Evolutionary conservation across 2,888 invertebrate genomes (phyloP).

Genomic region (Oscheius sp.): DNA sequence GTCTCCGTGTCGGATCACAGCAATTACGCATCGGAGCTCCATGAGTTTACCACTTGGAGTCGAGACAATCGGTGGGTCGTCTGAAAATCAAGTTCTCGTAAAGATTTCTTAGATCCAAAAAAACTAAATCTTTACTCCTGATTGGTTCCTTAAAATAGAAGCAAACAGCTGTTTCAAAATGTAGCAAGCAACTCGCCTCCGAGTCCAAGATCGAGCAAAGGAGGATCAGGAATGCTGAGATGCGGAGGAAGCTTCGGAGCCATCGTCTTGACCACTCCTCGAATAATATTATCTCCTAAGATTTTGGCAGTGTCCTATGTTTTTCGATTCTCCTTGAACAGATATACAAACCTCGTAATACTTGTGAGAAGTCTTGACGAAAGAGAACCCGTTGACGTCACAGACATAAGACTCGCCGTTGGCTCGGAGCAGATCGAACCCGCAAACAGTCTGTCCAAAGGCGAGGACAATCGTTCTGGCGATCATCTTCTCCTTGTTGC

Average conservation of each 20-base stretch:
- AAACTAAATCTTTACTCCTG: no score
- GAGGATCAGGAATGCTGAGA: slow-evolving; percentile 26
- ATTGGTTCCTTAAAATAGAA: no score
- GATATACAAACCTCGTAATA: slow-evolving; percentile 84
- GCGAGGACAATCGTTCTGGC: slow-evolving; percentile 91
- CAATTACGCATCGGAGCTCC: slow-evolving; percentile 92
- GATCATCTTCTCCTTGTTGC: slow-evolving; percentile 95
- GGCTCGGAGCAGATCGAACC: slow-evolving; percentile 94
- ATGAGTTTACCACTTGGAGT: slow-evolving; percentile 98
- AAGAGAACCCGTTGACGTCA: slow-evolving; percentile 99
- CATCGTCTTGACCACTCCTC: slow-evolving; percentile 82
- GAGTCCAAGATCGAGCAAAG: slow-evolving; percentile 58
- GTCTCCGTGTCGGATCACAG: slow-evolving; percentile 96
- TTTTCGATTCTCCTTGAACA: neutral
- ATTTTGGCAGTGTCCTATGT: slow-evolving; percentile 92
- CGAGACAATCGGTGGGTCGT: slow-evolving; percentile 96
- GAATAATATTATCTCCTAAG: slow-evolving; percentile 94
- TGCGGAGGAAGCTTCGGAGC: neutral
- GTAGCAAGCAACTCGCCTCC: slow-evolving; percentile 41
- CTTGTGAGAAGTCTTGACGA: slow-evolving; percentile 98
- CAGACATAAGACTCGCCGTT: slow-evolving; percentile 99
- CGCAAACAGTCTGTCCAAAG: slow-evolving; percentile 92
- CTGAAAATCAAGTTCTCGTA: slow-evolving; percentile 73
- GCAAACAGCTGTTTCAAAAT: neutral
- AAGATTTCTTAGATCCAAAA: no score